Evolutionary conservation across 2,797 vertebrate genomes (phyloP).

Genomic region (Nasua narica): DNA sequence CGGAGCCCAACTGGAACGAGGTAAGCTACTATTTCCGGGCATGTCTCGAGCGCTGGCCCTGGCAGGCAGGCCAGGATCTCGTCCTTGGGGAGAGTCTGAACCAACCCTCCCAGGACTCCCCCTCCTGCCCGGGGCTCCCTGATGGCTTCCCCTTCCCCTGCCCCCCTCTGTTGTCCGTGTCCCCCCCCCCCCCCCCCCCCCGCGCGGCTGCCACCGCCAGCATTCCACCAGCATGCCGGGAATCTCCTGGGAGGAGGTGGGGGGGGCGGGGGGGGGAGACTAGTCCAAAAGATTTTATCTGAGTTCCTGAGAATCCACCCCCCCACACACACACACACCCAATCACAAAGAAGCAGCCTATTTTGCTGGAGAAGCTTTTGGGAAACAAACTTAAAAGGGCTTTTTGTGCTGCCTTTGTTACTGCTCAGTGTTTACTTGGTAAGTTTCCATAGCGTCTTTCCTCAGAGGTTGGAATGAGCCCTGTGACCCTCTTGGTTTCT

Average conservation of each 20-base stretch:
- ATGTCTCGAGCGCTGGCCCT: rapidly evolving
- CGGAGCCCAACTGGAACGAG: slow-evolving; percentile 97
- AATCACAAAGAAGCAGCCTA: neutral
- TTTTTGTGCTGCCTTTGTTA: neutral
- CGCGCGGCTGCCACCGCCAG: neutral
- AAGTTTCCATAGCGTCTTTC: slow-evolving; percentile 6
- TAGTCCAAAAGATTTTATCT: slow-evolving; percentile 34
- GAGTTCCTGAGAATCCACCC: slow-evolving; percentile 21
- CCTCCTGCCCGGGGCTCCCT: neutral
- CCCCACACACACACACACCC: neutral
- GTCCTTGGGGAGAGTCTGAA: neutral
- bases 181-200: neutral
- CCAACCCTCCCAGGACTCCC: too few species aligned
- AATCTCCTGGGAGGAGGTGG: neutral
- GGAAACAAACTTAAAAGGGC: slow-evolving; percentile 20
- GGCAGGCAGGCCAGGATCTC: neutral
- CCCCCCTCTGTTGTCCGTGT: neutral
- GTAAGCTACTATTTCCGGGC: slow-evolving; percentile 78
- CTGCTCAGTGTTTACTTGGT: neutral
- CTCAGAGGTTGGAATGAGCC: neutral
- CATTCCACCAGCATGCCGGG: neutral
- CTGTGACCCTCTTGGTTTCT: neutral
- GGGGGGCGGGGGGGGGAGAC: too few species aligned
- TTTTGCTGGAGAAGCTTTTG: neutral
- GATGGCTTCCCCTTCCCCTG: neutral